Evolutionary conservation across 2,113 vertebrate species (phyloP).

Genomic region (Aptenodytes forsteri): DNA sequence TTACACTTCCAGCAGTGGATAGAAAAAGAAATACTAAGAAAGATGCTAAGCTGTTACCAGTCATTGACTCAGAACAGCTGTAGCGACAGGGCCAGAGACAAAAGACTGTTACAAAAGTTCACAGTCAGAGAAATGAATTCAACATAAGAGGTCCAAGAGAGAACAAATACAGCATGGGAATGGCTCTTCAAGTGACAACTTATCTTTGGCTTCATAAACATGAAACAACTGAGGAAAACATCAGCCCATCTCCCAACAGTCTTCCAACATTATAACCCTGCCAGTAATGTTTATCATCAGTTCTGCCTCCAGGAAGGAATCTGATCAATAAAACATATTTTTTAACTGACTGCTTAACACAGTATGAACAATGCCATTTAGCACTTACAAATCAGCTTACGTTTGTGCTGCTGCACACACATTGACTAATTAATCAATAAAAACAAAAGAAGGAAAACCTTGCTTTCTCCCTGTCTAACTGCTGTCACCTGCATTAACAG

Average conservation of each 20-base stretch:
- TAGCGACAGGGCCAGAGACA: background rate
- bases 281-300: background rate
- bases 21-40: background rate
- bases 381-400: background rate
- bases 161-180: background rate
- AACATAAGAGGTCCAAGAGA: background rate
- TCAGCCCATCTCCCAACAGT: background rate
- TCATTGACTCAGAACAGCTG: background rate
- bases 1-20: background rate
- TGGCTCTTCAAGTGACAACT: background rate
- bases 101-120: background rate
- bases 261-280: background rate
- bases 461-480: background rate
- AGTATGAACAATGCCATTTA: slow-evolving; percentile 11
- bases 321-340: slow-evolving; percentile 47
- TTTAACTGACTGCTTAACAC: slow-evolving; percentile 39
- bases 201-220: background rate
- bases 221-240: background rate
- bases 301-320: background rate
- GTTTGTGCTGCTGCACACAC: background rate
- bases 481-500: background rate
- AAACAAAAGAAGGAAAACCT: background rate
- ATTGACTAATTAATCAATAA: slow-evolving; percentile 30
- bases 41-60: background rate
- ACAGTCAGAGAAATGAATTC: background rate